Evolutionary conservation across 2,888 invertebrate species (phyloP).

Genomic region (Odontothrips loti): DNA sequence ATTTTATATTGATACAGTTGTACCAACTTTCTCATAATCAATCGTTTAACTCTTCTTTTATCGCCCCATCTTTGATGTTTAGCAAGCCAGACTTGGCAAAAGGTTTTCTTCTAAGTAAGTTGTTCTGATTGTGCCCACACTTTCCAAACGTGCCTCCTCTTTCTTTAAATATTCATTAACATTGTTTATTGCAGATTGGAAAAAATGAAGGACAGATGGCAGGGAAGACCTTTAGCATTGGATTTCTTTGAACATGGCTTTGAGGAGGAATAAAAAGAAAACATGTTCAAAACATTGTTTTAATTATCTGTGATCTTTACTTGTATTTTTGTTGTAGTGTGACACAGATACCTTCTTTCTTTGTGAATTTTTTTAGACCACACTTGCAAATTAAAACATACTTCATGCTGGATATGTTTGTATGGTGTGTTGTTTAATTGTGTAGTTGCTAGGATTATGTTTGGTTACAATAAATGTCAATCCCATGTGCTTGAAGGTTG

Average conservation of each 20-base stretch:
- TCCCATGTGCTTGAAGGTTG: too few species aligned
- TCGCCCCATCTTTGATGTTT: too few species aligned
- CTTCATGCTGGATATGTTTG: too few species aligned
- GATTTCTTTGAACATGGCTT: not conserved
- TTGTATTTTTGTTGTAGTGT: not conserved
- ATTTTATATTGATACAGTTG: not conserved
- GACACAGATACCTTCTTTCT: not conserved
- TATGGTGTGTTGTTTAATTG: too few species aligned
- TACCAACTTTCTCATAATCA: too few species aligned
- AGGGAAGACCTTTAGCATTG: not conserved
- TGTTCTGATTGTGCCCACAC: not conserved
- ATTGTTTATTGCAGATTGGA: slow-evolving; percentile 11
- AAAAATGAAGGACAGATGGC: slow-evolving; percentile 2
- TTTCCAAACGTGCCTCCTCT: not conserved
- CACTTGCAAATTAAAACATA: too few species aligned
- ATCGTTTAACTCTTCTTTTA: too few species aligned
- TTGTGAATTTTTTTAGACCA: not conserved
- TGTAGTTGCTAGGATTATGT: too few species aligned
- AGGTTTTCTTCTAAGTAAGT: not conserved
- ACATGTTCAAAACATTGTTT: not conserved
- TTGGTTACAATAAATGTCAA: too few species aligned
- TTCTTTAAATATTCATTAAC: not conserved
- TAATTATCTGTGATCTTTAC: not conserved
- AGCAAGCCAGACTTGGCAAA: not conserved
- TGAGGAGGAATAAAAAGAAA: not conserved